phyloP scores from a whole-genome alignment of 37 sponge, comb jelly and placozoan genomes.

The Theonella swinhoei region DNA sequence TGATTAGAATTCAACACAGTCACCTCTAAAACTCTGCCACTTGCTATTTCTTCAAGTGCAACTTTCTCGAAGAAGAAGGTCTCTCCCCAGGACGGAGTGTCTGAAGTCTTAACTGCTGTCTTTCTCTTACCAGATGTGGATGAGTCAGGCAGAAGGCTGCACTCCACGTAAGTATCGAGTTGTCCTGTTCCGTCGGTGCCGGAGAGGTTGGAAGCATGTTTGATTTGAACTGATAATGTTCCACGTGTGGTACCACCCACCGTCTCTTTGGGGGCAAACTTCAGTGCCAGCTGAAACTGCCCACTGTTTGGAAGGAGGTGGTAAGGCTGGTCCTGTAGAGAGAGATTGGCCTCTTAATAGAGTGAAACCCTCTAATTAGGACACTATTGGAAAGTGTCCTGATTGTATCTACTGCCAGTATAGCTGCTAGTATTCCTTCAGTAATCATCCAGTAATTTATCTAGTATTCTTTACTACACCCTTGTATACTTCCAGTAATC shows the following conservation, averaged over 20 bases:
- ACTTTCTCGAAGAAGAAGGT: slow-evolving; percentile 34
- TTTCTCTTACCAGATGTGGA: slow-evolving; percentile 43
- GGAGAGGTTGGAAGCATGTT: background rate
- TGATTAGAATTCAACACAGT: slow-evolving; percentile 61
- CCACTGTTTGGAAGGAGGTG: background rate
- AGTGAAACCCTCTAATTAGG: too few relatives aligned
- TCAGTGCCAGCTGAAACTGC: background rate
- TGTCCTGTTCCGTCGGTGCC: background rate
- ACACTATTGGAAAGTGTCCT: too few relatives aligned
- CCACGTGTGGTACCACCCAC: background rate
- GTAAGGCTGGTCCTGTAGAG: background rate
- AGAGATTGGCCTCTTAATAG: too few relatives aligned
- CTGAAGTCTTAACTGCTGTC: slow-evolving; percentile 40
- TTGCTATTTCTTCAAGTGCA: slow-evolving; percentile 38
- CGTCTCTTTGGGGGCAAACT: background rate
- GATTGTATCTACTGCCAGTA: too few relatives aligned
- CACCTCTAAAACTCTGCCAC: slow-evolving; percentile 59
- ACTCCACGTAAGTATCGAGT: background rate
- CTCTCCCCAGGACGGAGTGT: slow-evolving; percentile 68
- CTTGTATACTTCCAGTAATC: too few relatives aligned
- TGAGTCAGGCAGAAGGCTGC: background rate
- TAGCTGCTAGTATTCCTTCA: too few relatives aligned
- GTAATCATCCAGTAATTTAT: too few relatives aligned
- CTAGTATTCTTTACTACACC: too few relatives aligned
- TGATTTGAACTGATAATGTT: background rate